Evolutionary conservation across 2,888 invertebrate genomes (phyloP).

Genomic region (Metopia argyrocephala): DNA sequence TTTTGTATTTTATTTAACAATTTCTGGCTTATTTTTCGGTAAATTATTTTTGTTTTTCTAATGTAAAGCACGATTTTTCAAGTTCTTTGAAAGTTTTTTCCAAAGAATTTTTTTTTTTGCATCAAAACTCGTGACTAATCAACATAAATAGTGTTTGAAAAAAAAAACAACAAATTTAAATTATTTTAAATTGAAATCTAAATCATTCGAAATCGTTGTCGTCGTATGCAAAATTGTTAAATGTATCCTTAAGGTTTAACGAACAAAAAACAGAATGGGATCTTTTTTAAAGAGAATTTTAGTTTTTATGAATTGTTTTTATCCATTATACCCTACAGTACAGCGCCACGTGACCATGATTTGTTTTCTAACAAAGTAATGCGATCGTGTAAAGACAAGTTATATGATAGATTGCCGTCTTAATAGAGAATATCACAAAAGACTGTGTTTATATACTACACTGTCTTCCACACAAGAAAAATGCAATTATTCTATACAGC

Average conservation of each 20-base stretch:
- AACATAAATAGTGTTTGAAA: slow-evolving; percentile 53
- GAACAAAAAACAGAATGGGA: slow-evolving; percentile 22
- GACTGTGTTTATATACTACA: too few relatives aligned
- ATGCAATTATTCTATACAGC: too few relatives aligned
- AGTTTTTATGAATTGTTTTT: slow-evolving; percentile 4
- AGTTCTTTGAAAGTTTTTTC: slow-evolving; percentile 62
- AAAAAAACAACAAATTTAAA: slow-evolving; percentile 45
- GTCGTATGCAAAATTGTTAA: slow-evolving; percentile 48
- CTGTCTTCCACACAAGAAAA: too few relatives aligned
- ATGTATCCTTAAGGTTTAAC: slow-evolving; percentile 56
- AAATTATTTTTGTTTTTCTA: slow-evolving; percentile 14
- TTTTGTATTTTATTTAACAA: slow-evolving; percentile 1
- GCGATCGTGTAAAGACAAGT: too few relatives aligned
- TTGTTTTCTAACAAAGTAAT: too few relatives aligned
- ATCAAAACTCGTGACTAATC: slow-evolving; percentile 63
- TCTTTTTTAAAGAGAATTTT: slow-evolving; percentile 34
- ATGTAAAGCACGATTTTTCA: slow-evolving; percentile 61
- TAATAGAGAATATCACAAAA: too few relatives aligned
- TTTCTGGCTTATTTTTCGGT: slow-evolving; percentile 8
- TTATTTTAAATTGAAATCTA: slow-evolving; percentile 60
- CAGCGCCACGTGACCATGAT: too few relatives aligned
- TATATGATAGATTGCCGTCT: too few relatives aligned
- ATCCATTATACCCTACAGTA: too few relatives aligned
- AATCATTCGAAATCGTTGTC: slow-evolving; percentile 27
- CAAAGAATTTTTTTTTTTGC: slow-evolving; percentile 44